Percentiles rank a stretch among this genome's conserved stretches.
phyloP scores from a whole-genome alignment of 2,113 vertebrate genomes.

The Vanacampus margaritifer region DNA sequence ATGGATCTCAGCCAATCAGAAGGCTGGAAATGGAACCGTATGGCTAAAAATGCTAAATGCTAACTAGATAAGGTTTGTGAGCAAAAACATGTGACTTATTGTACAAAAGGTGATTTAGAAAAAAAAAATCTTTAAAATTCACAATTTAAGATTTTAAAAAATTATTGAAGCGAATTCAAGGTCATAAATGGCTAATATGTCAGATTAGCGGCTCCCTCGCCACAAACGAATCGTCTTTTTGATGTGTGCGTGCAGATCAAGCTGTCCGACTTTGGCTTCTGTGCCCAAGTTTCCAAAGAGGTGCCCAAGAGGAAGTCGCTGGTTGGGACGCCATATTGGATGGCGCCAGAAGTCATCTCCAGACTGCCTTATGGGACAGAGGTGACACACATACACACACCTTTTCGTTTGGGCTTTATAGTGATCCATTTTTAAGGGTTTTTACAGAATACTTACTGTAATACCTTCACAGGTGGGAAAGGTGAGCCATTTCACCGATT shows the following conservation, averaged over 20 bases:
- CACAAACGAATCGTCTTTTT: background rate
- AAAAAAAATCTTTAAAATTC: background rate
- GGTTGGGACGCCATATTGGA: conserved; percentile 97
- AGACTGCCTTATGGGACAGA: conserved; percentile 95
- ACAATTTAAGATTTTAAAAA: background rate
- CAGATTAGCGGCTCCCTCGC: conserved; percentile 49
- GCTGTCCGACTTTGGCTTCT: conserved; percentile 97
- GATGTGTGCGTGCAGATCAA: conserved; percentile 81
- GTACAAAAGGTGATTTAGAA: background rate
- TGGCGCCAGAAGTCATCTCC: conserved; percentile 97
- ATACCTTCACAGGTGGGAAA: too few species aligned
- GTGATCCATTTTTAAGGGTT: too few species aligned
- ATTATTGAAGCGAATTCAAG: too few species aligned
- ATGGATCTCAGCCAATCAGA: too few species aligned
- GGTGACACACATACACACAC: conserved; percentile 63
- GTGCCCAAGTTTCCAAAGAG: conserved; percentile 98
- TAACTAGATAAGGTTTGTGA: too few species aligned
- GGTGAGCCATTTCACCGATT: too few species aligned
- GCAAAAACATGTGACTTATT: too few species aligned
- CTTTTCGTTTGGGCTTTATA: too few species aligned
- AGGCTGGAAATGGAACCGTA: too few species aligned
- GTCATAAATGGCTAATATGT: conserved; percentile 51
- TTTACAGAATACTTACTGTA: too few species aligned
- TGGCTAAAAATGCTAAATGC: too few species aligned
- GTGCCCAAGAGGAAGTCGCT: conserved; percentile 96